Evolutionary conservation across 1,140 invertebrate genomes (phyloP).

Genomic region (Calycopis cecrops): DNA sequence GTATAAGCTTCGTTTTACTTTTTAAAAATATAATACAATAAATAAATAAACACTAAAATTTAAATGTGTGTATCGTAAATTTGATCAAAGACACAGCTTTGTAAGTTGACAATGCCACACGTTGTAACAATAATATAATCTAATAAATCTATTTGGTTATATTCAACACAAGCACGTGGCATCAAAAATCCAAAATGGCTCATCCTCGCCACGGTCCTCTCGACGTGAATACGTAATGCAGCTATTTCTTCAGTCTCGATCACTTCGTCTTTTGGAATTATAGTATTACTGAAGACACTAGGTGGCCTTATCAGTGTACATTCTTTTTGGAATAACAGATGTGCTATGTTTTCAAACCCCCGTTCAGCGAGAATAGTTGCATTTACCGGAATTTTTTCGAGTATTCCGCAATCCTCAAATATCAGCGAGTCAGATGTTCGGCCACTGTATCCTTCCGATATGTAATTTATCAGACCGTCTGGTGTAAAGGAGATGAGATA

Average conservation of each 20-base stretch:
- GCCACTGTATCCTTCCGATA: slow-evolving; percentile 47
- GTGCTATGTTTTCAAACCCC: slow-evolving; percentile 43
- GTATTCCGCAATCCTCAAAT: slow-evolving; percentile 38
- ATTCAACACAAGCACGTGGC: slow-evolving; percentile 10
- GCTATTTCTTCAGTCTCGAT: slow-evolving; percentile 5
- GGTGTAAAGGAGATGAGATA: slow-evolving; percentile 51
- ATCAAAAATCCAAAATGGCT: not conserved
- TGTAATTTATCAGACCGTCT: slow-evolving; percentile 51
- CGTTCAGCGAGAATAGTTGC: slow-evolving; percentile 45
- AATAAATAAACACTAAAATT: too few relatives aligned
- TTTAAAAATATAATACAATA: too few relatives aligned
- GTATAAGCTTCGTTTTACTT: not conserved
- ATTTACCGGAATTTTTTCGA: slow-evolving; percentile 32
- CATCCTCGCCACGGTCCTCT: slow-evolving; percentile 4
- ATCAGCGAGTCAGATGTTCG: slow-evolving; percentile 35
- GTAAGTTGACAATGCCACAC: slow-evolving; percentile 8
- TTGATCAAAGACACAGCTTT: not conserved
- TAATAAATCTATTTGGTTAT: not conserved
- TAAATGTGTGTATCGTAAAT: too few relatives aligned
- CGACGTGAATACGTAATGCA: slow-evolving; percentile 10
- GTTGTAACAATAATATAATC: not conserved
- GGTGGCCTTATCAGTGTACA: slow-evolving; percentile 8
- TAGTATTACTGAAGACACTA: not conserved
- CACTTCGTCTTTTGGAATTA: not conserved
- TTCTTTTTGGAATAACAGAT: not conserved